These are phyloP conservation scores for Agapostemon virescens DNA, from an alignment of 2,888 invertebrate species.

Conservation along the genomic window DNA sequence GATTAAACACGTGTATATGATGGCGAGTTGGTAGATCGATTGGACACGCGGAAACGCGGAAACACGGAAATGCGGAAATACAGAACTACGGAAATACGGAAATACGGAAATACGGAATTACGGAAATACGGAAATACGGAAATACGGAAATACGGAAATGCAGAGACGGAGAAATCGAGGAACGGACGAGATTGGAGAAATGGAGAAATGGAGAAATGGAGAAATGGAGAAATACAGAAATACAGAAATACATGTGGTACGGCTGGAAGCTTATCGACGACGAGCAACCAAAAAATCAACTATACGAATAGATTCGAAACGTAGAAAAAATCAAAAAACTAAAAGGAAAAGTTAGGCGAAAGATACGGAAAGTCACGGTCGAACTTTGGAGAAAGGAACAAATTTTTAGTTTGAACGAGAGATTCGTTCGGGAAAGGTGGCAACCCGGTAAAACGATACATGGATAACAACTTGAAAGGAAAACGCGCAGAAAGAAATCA, in stretches of 20 bases:
- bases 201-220: neutral
- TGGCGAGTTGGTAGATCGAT: neutral
- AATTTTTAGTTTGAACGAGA: neutral
- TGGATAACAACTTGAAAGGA: slow-evolving; percentile 35
- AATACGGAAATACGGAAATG: neutral
- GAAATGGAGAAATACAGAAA: neutral
- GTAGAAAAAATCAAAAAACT: too few species aligned
- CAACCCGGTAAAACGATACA: neutral
- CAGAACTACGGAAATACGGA: neutral
- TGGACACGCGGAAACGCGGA: neutral
- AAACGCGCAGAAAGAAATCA: slow-evolving; percentile 72
- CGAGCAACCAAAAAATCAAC: slow-evolving; percentile 44
- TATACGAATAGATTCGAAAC: neutral
- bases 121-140: neutral
- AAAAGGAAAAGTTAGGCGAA: too few species aligned
- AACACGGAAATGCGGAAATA: neutral
- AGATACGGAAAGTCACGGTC: neutral
- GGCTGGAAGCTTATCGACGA: neutral
- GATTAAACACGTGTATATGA: neutral
- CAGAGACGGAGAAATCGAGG: neutral
- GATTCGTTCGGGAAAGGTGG: neutral
- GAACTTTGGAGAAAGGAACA: neutral
- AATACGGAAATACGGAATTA: neutral
- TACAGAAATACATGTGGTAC: too few species aligned
- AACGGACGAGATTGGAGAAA: neutral